Evolutionary conservation across 2,888 invertebrate species (phyloP), one percentile per base, ranked within the genome.

Genomic region (Zele albiditarsus): DNA sequence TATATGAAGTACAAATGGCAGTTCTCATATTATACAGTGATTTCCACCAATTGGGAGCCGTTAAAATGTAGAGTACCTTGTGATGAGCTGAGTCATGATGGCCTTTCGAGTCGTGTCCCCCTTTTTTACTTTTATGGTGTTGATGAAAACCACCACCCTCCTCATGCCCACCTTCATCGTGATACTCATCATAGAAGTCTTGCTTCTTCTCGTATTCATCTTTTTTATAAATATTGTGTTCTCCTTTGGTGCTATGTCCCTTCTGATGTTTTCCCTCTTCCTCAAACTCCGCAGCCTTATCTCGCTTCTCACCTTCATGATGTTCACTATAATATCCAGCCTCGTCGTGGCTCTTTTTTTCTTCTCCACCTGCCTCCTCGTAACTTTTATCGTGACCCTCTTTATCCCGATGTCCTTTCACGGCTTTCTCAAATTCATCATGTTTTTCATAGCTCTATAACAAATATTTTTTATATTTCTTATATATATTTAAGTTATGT

Each of bases 171-270:
- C 91, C 92, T 16, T 92, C 93, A 82, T 94, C 94, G 28, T 94
- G 93, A 71, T 93, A 92, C 86, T 94, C 94, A 83, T 94, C 94
- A 82, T 93, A 94, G 90, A 94, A 95, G 82, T 94, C 94, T 63
- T 94, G 93, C 78, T 93, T 94, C 85, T 94, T 94, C 83, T 94
- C 93, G 82, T 93, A 94, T 83, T 94, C 94, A 80, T 95, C 94
- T 83, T 94, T 94, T 84, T 94, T 94, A 86, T 94, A 94, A 63
- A 94, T 91, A 83, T 93, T 94, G 84, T 95, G 94, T 82, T 93
- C 93, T 1, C 95, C 94, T 86, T 94, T 94, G 0, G 94, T 94
- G 85, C 92, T 94, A 87, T 94, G 94, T 0, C 94, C 94, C 86
- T 94, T 94, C 8, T 93, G 92, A 81, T 94, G 94, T 78, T 93